Percentiles rank a stretch among this genome's conserved stretches.
Conservation (phyloP, 2,113 vertebrate genomes). For the Papio anubis region DNA sequence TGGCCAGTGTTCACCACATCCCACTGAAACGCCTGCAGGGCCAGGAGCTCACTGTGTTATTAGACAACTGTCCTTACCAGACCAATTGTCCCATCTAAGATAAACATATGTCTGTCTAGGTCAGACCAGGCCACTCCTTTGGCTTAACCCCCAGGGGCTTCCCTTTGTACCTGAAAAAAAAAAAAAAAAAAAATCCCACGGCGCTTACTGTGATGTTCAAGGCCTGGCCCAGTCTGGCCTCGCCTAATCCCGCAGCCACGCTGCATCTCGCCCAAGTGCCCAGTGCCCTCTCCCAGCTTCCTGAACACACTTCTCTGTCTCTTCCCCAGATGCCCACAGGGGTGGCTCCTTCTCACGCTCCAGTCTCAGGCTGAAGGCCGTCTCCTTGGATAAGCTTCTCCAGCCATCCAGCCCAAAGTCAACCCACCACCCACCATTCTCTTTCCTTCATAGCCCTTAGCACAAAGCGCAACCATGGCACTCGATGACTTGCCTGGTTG, state of each 20-base stretch:
- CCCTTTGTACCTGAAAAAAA: neutral
- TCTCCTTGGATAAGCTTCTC: neutral
- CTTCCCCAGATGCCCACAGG: neutral
- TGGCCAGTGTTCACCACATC: neutral
- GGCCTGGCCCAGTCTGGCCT: neutral
- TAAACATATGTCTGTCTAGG: neutral
- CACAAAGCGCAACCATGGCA: neutral
- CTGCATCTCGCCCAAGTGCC: accelerated
- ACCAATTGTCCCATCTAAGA: neutral
- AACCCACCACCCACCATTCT: neutral
- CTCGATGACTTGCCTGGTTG: neutral
- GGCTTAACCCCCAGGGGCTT: neutral
- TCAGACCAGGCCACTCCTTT: neutral
- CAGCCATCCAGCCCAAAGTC: neutral
- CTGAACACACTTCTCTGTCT: neutral
- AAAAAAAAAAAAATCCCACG: neutral
- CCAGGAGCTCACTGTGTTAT: neutral
- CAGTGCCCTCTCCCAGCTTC: neutral
- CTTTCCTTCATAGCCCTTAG: neutral
- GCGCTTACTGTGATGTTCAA: accelerated
- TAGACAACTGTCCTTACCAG: neutral
- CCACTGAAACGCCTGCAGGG: neutral
- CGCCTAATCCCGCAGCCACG: neutral
- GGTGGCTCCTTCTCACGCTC: too few relatives aligned
- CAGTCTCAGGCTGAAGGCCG: too few relatives aligned